Percentiles rank a stretch among this genome's conserved stretches.
Conservation (phyloP, 2,888 invertebrate genomes). For the Heliconius ethilla region DNA sequence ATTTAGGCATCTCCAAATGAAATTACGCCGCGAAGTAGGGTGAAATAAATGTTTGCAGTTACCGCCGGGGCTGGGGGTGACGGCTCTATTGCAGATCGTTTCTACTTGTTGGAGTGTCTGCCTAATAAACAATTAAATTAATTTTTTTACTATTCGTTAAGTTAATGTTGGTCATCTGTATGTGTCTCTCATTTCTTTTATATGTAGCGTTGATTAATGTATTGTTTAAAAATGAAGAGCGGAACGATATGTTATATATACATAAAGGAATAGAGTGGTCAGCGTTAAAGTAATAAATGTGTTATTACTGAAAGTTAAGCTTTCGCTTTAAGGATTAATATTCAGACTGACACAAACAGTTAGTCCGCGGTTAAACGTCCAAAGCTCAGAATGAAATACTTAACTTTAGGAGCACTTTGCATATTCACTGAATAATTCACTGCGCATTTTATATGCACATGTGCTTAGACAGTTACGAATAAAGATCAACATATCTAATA, state of each 20-base stretch:
- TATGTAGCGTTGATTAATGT: no score
- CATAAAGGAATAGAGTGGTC: background rate
- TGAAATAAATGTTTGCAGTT: slow-evolving; percentile 63
- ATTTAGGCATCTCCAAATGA: slow-evolving; percentile 59
- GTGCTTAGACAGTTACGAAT: slow-evolving; percentile 13
- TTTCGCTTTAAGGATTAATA: background rate
- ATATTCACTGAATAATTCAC: slow-evolving; percentile 24
- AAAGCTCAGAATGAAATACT: slow-evolving; percentile 24
- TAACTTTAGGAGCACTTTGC: slow-evolving; percentile 23
- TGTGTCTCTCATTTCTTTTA: no score
- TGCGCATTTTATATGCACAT: slow-evolving; percentile 22
- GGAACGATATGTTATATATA: background rate
- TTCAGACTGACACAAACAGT: slow-evolving; percentile 4
- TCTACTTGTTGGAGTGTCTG: background rate
- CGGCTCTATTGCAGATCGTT: slow-evolving; percentile 13
- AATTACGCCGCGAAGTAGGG: slow-evolving; percentile 50
- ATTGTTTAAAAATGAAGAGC: no score
- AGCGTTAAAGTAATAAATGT: background rate
- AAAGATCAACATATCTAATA: slow-evolving; percentile 13
- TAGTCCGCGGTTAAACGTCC: slow-evolving; percentile 11
- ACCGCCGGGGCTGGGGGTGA: slow-evolving; percentile 56
- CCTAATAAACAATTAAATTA: background rate
- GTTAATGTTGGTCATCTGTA: no score
- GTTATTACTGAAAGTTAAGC: slow-evolving; percentile 6
- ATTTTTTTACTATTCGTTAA: background rate